Conservation (phyloP, 2,888 invertebrate species). For the Zootermopsis nevadensis region DNA sequence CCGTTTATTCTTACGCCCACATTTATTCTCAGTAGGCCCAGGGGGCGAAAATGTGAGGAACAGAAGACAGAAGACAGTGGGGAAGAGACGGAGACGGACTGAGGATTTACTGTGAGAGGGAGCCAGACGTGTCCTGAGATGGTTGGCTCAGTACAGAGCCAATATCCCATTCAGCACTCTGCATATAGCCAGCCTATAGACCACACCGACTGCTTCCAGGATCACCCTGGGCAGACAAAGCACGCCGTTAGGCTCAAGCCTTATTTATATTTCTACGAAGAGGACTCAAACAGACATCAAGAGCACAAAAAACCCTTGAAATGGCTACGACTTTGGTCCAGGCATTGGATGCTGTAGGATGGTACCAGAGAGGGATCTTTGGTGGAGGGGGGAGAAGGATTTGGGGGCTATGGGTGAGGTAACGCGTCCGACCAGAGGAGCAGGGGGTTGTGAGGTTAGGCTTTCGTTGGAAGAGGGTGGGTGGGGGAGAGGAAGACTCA, state of each 20-base stretch:
- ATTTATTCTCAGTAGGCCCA: neutral
- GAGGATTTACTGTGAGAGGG: slow-evolving; percentile 17
- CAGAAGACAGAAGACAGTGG: neutral
- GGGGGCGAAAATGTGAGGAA: neutral
- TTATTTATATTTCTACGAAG: slow-evolving; percentile 41
- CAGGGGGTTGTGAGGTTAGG: slow-evolving; percentile 24
- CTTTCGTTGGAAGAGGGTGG: neutral
- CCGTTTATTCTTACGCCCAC: neutral
- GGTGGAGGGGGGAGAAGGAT: slow-evolving; percentile 24
- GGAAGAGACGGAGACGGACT: neutral
- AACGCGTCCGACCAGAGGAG: neutral
- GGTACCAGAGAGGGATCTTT: neutral
- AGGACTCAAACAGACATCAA: slow-evolving; percentile 43
- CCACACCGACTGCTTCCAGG: too few relatives aligned
- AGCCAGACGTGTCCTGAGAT: slow-evolving; percentile 9
- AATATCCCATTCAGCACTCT: neutral
- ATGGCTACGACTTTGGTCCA: slow-evolving; percentile 43
- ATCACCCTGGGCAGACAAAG: slow-evolving; percentile 5
- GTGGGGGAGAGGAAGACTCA: slow-evolving; percentile 1
- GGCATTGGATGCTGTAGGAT: slow-evolving; percentile 30
- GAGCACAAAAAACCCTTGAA: slow-evolving; percentile 42
- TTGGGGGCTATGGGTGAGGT: slow-evolving; percentile 24
- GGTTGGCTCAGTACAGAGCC: neutral
- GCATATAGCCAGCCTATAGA: neutral
- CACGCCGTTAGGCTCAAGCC: slow-evolving; percentile 21